These are phyloP conservation scores for Antennarius striatus DNA, from an alignment of 2,113 vertebrate genomes.

Conservation along the genomic window DNA sequence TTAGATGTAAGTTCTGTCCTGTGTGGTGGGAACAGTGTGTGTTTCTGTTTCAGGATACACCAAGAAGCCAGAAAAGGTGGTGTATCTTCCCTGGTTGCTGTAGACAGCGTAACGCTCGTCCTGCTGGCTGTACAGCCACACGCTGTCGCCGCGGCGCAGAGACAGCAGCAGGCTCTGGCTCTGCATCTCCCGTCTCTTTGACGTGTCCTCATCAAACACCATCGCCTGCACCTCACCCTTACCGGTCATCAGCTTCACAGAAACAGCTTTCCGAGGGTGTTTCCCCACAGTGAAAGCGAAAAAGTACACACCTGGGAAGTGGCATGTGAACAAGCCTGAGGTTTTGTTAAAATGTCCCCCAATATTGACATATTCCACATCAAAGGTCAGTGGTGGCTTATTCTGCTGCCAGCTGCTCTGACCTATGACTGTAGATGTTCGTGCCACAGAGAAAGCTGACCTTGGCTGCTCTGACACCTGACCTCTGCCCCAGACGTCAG, in stretches of 20 bases:
- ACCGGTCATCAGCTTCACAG: constrained; percentile 82
- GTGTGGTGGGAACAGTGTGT: constrained; percentile 2
- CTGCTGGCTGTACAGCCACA: constrained; percentile 84
- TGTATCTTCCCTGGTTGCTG: constrained; percentile 84
- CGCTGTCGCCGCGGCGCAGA: constrained; percentile 67
- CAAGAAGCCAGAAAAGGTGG: constrained; percentile 83
- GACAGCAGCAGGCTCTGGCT: constrained; percentile 81
- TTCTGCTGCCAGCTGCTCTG: constrained; percentile 49
- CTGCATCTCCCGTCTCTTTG: constrained; percentile 80
- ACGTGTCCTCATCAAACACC: constrained; percentile 83
- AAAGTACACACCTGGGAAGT: constrained; percentile 77
- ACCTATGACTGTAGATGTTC: constrained; percentile 75
- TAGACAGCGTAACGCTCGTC: constrained; percentile 80
- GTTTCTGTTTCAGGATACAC: constrained; percentile 71
- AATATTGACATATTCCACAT: constrained; percentile 82
- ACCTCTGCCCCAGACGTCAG: constrained; percentile 28
- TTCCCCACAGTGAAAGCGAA: constrained; percentile 84
- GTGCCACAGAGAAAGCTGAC: constrained; percentile 82
- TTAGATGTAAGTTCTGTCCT: constrained; percentile 62
- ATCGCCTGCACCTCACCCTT: constrained; percentile 79
- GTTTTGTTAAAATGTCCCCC: constrained; percentile 80
- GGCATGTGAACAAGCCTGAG: constrained; percentile 78
- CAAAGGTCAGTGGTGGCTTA: constrained; percentile 76
- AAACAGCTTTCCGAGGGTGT: constrained; percentile 78
- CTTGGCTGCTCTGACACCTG: constrained; percentile 45